These are phyloP conservation scores for Pollenia griseotomentosa DNA, from an alignment of 2,888 invertebrate species.

Conservation along the genomic window DNA sequence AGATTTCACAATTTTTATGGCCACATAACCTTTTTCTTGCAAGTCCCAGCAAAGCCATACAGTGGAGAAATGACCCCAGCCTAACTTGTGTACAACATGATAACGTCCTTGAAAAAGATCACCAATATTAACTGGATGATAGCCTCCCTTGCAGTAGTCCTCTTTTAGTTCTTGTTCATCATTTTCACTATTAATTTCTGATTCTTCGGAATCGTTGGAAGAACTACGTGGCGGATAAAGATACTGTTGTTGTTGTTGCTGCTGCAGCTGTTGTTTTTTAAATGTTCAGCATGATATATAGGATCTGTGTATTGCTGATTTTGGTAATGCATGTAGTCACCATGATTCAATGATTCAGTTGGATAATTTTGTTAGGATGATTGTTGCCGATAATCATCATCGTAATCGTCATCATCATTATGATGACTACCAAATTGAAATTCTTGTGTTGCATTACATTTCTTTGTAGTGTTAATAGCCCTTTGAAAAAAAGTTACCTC, in stretches of 20 bases:
- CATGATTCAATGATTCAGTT: constrained; percentile 69
- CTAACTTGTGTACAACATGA: constrained; percentile 91
- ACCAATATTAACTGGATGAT: constrained; percentile 99
- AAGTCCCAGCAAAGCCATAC: constrained; percentile 99
- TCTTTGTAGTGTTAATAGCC: constrained; percentile 43
- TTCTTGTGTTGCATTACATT: constrained; percentile 48
- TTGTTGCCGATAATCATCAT: constrained; percentile 59
- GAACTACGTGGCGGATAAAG: constrained; percentile 89
- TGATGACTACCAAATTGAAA: constrained; percentile 5
- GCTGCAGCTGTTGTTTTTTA: constrained; percentile 63
- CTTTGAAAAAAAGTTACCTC: constrained; percentile 52
- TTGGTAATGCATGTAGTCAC: constrained; percentile 61
- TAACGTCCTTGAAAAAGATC: constrained; percentile 91
- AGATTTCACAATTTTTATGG: constrained; percentile 99
- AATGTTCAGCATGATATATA: constrained; percentile 51
- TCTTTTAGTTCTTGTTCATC: constrained; percentile 99
- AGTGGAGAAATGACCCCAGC: constrained; percentile 97
- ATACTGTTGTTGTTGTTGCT: constrained; percentile 76
- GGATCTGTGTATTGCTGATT: constrained; percentile 73
- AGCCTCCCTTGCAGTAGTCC: constrained; percentile 99
- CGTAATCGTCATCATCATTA: constrained; percentile 42
- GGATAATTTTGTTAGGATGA: constrained; percentile 54
- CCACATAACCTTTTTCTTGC: constrained; percentile 97
- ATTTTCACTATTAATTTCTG: constrained; percentile 90
- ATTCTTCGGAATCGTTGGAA: constrained; percentile 87